Conservation (phyloP, 1,140 invertebrate species). For the Prorops nasuta region DNA sequence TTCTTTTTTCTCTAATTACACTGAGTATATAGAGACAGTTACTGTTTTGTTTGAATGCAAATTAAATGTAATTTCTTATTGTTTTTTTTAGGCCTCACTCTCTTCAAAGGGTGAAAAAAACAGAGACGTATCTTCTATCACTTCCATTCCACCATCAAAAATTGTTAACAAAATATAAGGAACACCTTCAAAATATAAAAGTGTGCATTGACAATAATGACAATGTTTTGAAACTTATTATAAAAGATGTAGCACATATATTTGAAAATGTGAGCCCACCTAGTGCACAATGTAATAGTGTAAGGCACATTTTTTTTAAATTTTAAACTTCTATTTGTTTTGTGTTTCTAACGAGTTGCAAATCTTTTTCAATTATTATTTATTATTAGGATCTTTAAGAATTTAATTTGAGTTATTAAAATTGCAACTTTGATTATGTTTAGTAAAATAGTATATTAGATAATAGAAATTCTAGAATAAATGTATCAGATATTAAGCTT, state of each 20-base stretch:
- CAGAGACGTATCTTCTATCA: conserved; percentile 72
- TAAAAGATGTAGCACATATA: conserved; percentile 78
- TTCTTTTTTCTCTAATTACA: no score
- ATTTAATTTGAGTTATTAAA: no score
- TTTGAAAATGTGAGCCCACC: conserved; percentile 75
- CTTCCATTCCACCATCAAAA: conserved; percentile 74
- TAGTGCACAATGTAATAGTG: conserved; percentile 47
- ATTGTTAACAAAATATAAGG: conserved; percentile 72
- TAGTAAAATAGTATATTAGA: no score
- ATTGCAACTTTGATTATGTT: no score
- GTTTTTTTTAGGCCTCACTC: conserved; percentile 65
- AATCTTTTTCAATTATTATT: neutral
- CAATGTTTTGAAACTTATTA: conserved; percentile 78
- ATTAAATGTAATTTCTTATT: no score
- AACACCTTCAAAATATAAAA: conserved; percentile 73
- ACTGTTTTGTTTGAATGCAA: no score
- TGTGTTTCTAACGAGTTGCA: conserved; percentile 1
- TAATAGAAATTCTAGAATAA: no score
- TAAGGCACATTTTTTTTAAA: conserved; percentile 44
- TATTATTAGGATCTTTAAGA: conserved; percentile 9
- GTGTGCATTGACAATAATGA: conserved; percentile 83
- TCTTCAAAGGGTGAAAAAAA: conserved; percentile 66
- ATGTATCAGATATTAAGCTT: no score
- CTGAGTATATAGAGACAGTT: no score
- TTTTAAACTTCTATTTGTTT: conserved; percentile 22